A percentile compares a stretch with the other conserved stretches of the same genome.
These are phyloP conservation scores for Urocolius indicus DNA, from an alignment of 2,113 vertebrate species.

Conservation along the genomic window DNA sequence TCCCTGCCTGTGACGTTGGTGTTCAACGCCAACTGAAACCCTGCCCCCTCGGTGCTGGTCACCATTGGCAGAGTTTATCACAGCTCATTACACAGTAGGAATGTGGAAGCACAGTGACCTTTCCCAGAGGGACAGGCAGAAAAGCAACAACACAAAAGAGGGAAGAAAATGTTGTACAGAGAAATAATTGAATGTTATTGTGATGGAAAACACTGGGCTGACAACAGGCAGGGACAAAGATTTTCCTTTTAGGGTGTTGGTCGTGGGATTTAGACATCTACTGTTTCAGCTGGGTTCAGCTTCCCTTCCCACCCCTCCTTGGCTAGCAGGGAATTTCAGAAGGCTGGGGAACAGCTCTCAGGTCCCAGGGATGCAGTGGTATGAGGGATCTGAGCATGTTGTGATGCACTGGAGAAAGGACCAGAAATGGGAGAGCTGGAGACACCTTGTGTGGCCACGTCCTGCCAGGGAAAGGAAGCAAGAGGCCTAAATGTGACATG, in stretches of 20 bases:
- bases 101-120: slow-evolving; percentile 61
- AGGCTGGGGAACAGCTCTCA: not conserved
- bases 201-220: slow-evolving; percentile 41
- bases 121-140: slow-evolving; percentile 50
- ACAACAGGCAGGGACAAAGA: not conserved
- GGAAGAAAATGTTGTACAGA: slow-evolving; percentile 15
- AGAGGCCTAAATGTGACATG: not conserved
- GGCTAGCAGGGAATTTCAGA: not conserved
- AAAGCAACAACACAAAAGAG: slow-evolving; percentile 30
- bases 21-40: not conserved
- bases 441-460: not conserved
- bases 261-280: not conserved
- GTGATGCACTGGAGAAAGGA: not conserved
- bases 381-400: not conserved
- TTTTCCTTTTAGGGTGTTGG: not conserved
- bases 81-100: slow-evolving; percentile 55
- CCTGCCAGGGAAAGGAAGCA: not conserved
- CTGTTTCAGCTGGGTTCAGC: not conserved
- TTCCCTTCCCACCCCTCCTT: not conserved
- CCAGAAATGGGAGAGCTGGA: not conserved
- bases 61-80: not conserved
- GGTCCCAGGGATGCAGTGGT: not conserved
- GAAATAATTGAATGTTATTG: slow-evolving; percentile 52
- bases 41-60: not conserved
- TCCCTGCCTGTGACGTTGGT: not conserved